Evolutionary conservation across 2,797 vertebrate species (phyloP).

Genomic region (Rhodeus uyekii): DNA sequence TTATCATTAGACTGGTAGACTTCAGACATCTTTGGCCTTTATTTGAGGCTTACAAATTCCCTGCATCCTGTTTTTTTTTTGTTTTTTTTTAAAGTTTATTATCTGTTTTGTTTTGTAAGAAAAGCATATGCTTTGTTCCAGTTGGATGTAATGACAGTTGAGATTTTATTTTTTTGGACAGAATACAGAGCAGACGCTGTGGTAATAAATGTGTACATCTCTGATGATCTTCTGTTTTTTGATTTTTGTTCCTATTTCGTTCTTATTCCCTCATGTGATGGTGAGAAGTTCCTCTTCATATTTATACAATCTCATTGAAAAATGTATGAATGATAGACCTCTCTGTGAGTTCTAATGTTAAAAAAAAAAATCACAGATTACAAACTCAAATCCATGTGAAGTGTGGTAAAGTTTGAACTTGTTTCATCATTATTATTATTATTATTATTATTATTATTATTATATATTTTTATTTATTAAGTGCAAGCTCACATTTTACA

Average conservation of each 20-base stretch:
- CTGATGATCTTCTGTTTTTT: slow-evolving; percentile 29
- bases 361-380: neutral
- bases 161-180: slow-evolving; percentile 59
- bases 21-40: slow-evolving; percentile 64
- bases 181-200: slow-evolving; percentile 54
- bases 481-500: neutral
- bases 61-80: slow-evolving; percentile 63
- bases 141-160: slow-evolving; percentile 49
- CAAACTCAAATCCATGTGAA: neutral
- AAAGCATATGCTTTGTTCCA: slow-evolving; percentile 62
- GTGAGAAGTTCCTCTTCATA: neutral
- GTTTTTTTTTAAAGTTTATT: slow-evolving; percentile 70
- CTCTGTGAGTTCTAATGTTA: neutral
- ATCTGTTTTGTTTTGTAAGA: slow-evolving; percentile 63
- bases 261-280: neutral
- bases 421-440: neutral
- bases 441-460: neutral
- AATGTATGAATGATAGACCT: neutral
- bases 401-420: neutral
- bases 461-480: no score
- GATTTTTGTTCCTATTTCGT: slow-evolving; percentile 30
- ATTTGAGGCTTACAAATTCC: slow-evolving; percentile 61
- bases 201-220: slow-evolving; percentile 63
- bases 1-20: slow-evolving; percentile 59
- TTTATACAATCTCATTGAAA: neutral